Base-by-base conservation (phyloP, 2,888 invertebrate genomes). In the Callimorpha dominula region DNA sequence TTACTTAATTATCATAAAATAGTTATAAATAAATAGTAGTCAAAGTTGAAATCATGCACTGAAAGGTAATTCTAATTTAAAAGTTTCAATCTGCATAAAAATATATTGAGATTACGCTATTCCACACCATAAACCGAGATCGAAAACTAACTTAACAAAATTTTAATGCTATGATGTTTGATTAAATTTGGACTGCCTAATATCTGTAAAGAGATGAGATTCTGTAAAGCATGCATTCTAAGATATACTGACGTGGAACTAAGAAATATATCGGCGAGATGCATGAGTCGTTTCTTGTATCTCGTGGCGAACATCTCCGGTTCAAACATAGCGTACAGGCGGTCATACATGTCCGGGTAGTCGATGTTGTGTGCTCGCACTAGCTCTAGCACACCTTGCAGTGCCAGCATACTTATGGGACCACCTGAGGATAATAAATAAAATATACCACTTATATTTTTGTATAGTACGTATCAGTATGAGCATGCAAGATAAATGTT, bases 321-420 rank as follows among this genome's bases (percentile, higher is more conserved):
- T 87, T 98, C 98, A 88, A 99, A 98, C 97, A 99, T 97, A 40
- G 98, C 97, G 95, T 99, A 99, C n/a, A 99, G 96, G 87, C 99
- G 99, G 83, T 97, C 97, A 94, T 98, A 99, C 90, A 99, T 98
- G 90, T 99, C 98, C 0, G 99, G 99, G 94, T 99, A 99, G 86
- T 99, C 98, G 94, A 99, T 97, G 95, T 99, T 99, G 94, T 99
- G 97, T 77, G 97, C 97, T 80, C 98, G 97, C 75, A 99, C 98
- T 79, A 99, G 96, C 69, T 98, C 97, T 89, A 99, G 98, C 71
- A 99, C 97, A 40, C 99, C 99, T 90, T 99, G 99, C 15, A 99
- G 95, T 0, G 99, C 98, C 70, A 99, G 94, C 88, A 99, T 96
- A 89, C 99, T 98, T 76, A 98, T 97, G 0, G 98, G 97, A 11